Evolutionary conservation across 1,140 invertebrate species (phyloP).

Genomic region (Chlorops oryzae): DNA sequence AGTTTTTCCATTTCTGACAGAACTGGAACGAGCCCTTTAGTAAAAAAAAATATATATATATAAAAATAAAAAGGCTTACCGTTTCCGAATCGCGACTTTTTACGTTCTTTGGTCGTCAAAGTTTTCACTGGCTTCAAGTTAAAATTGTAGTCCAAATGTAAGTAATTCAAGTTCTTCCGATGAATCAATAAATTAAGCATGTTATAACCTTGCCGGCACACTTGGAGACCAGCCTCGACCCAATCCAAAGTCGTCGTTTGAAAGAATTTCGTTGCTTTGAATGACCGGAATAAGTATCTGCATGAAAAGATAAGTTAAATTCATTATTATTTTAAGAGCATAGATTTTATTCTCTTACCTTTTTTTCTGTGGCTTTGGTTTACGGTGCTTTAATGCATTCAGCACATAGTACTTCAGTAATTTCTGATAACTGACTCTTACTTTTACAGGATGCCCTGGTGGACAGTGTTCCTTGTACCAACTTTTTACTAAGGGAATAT

Average conservation of each 20-base stretch:
- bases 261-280: conserved; percentile 99
- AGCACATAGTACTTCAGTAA: conserved; percentile 96
- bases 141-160: conserved; percentile 99
- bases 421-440: conserved; percentile 98
- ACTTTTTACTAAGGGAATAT: conserved; percentile 93
- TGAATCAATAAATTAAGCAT: conserved; percentile 99
- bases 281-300: conserved; percentile 90
- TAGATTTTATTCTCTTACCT: conserved; percentile 57
- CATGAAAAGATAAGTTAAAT: conserved; percentile 26
- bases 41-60: no score
- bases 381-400: conserved; percentile 94
- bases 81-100: conserved; percentile 99
- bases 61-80: conserved; percentile 55
- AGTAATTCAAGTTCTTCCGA: conserved; percentile 98
- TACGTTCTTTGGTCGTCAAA: conserved; percentile 97
- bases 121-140: conserved; percentile 99
- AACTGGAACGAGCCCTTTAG: no score
- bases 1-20: no score
- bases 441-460: conserved; percentile 97
- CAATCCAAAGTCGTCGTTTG: conserved; percentile 99
- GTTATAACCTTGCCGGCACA: conserved; percentile 98
- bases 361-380: conserved; percentile 98
- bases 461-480: conserved; percentile 99
- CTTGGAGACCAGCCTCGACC: conserved; percentile 97
- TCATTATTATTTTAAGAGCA: neutral